Percentiles rank a stretch among this genome's conserved stretches.
Evolutionary conservation across 2,797 vertebrate genomes (phyloP).

Genomic region (Ambastaia sidthimunki): DNA sequence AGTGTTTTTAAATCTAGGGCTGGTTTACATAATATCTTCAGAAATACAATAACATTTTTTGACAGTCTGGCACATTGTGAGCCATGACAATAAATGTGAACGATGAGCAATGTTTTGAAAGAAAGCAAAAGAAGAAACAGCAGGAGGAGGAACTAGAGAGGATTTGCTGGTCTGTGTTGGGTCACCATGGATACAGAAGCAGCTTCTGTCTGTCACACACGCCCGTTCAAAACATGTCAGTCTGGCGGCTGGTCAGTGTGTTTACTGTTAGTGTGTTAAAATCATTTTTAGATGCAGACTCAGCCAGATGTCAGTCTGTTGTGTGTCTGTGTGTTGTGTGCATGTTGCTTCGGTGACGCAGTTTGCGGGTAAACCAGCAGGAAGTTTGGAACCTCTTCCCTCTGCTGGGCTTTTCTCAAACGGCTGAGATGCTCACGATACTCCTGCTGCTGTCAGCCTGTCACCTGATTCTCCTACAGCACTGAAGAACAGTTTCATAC

Average conservation of each 20-base stretch:
- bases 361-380: conserved; percentile 68
- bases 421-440: conserved; percentile 60
- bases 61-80: not conserved
- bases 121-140: not conserved
- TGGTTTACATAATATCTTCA: too few relatives aligned
- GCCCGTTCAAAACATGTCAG: conserved; percentile 20
- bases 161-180: conserved; percentile 46
- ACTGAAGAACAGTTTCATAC: not conserved
- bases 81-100: not conserved
- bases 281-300: too few relatives aligned
- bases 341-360: conserved; percentile 68
- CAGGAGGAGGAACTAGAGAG: not conserved
- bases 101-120: conserved; percentile 21
- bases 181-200: conserved; percentile 56
- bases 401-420: conserved; percentile 59
- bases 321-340: conserved; percentile 9
- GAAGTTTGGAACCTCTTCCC: conserved; percentile 71
- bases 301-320: conserved; percentile 6
- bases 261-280: too few relatives aligned
- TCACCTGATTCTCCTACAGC: conserved; percentile 8
- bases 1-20: too few relatives aligned
- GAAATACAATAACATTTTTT: not conserved
- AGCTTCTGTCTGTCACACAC: conserved; percentile 38
- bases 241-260: conserved; percentile 30
- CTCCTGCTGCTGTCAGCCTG: not conserved